Conservation (phyloP, 2,113 vertebrate species). For the Campylomormyrus numenius region DNA sequence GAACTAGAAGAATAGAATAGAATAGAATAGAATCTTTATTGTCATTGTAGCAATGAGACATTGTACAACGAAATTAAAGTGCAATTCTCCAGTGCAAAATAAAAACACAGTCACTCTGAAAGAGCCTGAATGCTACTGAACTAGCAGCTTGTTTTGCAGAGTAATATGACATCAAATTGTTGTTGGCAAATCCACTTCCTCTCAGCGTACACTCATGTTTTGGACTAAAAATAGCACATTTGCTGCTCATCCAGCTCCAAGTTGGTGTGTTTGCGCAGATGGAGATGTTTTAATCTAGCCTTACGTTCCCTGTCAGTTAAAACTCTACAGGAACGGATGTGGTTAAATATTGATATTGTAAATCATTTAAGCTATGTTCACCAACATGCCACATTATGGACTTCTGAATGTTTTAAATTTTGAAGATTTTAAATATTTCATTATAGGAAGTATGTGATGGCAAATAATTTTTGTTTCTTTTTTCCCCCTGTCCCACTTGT, state of each 20-base stretch:
- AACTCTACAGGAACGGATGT: background rate
- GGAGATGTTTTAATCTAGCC: background rate
- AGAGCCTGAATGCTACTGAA: too few species aligned
- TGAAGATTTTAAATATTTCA: constrained; percentile 33
- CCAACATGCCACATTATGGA: constrained; percentile 23
- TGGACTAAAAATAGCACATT: background rate
- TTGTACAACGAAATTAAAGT: too few species aligned
- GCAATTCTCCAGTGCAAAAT: too few species aligned
- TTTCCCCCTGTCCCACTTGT: background rate
- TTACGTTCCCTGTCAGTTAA: background rate
- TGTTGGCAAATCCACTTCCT: too few species aligned
- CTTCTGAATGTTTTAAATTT: constrained; percentile 36
- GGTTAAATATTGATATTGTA: constrained; percentile 30
- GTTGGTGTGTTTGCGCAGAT: background rate
- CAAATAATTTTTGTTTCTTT: background rate
- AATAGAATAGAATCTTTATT: too few species aligned
- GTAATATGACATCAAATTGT: background rate
- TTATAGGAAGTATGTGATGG: background rate
- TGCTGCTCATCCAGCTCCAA: background rate
- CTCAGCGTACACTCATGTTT: background rate
- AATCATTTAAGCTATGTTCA: constrained; percentile 14
- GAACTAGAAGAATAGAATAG: background rate
- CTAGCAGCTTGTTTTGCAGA: background rate
- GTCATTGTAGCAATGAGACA: too few species aligned
- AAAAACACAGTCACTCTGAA: too few species aligned